Percentiles rank a stretch among this genome's conserved stretches.
Conservation (phyloP, 2,797 vertebrate species). For the Enteromius treurensis region DNA sequence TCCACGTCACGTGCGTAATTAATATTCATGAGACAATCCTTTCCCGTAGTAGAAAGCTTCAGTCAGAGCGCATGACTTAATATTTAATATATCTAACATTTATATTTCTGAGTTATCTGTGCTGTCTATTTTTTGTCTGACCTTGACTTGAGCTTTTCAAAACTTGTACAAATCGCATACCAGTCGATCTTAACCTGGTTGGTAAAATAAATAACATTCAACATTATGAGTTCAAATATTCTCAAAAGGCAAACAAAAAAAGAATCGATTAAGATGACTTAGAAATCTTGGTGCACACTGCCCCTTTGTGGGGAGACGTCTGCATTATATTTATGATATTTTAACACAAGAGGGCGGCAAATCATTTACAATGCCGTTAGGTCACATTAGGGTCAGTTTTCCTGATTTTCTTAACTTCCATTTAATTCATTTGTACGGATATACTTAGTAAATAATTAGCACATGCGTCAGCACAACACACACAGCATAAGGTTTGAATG, state of each 20-base stretch:
- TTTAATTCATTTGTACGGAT: neutral
- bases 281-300: slow-evolving; percentile 32
- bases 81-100: neutral
- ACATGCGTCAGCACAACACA: slow-evolving; percentile 1
- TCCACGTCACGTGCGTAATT: neutral
- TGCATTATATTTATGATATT: neutral
- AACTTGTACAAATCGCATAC: neutral
- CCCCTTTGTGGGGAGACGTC: slow-evolving; percentile 29
- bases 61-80: neutral
- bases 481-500: slow-evolving; percentile 51
- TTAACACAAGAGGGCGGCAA: slow-evolving; percentile 23
- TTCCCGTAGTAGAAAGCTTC: neutral
- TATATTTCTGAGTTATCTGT: neutral
- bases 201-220: neutral
- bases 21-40: slow-evolving; percentile 3
- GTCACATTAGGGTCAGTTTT: neutral
- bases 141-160: neutral
- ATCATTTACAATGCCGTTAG: neutral
- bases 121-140: neutral
- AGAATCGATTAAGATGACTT: neutral
- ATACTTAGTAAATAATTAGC: no score
- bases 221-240: neutral
- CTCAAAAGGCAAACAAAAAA: neutral
- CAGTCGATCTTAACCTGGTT: neutral
- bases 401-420: neutral